phyloP scores from a whole-genome alignment of 2,888 invertebrate genomes.

The Dione vanillae region DNA sequence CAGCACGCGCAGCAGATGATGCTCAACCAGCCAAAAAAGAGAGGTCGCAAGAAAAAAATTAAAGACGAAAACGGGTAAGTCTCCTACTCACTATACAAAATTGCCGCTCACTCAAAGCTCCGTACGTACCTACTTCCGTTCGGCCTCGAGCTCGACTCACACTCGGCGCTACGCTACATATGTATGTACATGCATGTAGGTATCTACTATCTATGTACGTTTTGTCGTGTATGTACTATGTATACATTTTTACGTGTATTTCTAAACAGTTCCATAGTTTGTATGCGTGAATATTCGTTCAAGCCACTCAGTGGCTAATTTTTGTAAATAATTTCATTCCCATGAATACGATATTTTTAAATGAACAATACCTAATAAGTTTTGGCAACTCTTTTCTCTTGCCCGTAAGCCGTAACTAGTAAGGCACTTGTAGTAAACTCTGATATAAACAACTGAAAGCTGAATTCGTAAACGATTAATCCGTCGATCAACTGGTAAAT shows the following conservation, averaged over 20 bases:
- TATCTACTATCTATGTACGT: neutral
- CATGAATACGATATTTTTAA: neutral
- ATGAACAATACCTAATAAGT: neutral
- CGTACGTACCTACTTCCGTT: slow-evolving; percentile 5
- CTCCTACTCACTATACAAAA: neutral
- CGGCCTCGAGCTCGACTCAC: slow-evolving; percentile 8
- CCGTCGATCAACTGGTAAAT: too few species aligned
- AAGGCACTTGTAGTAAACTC: too few species aligned
- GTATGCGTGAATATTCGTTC: neutral
- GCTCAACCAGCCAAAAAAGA: slow-evolving; percentile 89
- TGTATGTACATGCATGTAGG: neutral
- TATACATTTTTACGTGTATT: neutral
- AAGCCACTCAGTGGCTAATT: neutral
- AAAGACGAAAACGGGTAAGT: slow-evolving; percentile 86
- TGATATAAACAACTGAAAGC: too few species aligned
- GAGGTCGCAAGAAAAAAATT: slow-evolving; percentile 94
- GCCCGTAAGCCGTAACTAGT: too few species aligned
- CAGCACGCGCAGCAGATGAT: slow-evolving; percentile 75
- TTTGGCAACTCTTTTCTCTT: too few species aligned
- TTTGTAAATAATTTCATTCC: neutral
- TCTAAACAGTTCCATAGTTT: neutral
- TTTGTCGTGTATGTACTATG: neutral
- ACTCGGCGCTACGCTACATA: neutral
- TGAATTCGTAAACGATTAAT: too few species aligned
- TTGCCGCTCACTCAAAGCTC: neutral